Evolutionary conservation across 1,140 invertebrate species (phyloP).

Genomic region (honey bee (Apis mellifera)): DNA sequence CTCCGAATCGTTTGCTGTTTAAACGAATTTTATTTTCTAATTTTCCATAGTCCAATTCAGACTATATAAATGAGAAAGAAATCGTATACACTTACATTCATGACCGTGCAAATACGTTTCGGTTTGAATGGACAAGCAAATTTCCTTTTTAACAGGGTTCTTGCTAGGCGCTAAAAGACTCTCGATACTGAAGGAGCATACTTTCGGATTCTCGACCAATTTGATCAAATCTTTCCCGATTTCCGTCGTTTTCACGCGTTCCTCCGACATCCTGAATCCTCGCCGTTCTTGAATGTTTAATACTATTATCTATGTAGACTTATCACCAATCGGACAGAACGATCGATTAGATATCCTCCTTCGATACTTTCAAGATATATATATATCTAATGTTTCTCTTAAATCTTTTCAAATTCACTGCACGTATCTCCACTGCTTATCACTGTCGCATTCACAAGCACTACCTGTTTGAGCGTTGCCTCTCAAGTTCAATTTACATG

Average conservation of each 20-base stretch:
- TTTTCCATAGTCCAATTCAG: background rate
- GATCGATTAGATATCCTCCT: background rate
- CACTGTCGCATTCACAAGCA: conserved; percentile 8
- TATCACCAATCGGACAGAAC: background rate
- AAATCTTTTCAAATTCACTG: conserved; percentile 7
- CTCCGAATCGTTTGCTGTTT: conserved; percentile 67
- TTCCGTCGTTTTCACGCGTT: conserved; percentile 47
- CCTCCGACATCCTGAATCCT: conserved; percentile 67
- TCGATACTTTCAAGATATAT: background rate
- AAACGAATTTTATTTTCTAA: conserved; percentile 20
- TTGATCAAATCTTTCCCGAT: conserved; percentile 35
- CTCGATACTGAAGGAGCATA: conserved; percentile 75
- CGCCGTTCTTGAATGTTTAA: background rate
- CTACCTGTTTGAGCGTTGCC: background rate
- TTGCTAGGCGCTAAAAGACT: conserved; percentile 71
- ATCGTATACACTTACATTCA: conserved; percentile 48
- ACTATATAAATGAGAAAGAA: background rate
- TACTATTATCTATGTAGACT: background rate
- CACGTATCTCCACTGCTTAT: conserved; percentile 13
- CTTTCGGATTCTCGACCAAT: conserved; percentile 55
- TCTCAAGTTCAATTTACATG: no score
- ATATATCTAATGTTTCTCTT: background rate
- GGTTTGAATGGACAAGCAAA: background rate
- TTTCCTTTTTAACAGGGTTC: conserved; percentile 38
- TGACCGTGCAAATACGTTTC: conserved; percentile 44